Base-by-base conservation (phyloP, 2,113 vertebrate genomes). In the Leucoraja erinaceus region DNA sequence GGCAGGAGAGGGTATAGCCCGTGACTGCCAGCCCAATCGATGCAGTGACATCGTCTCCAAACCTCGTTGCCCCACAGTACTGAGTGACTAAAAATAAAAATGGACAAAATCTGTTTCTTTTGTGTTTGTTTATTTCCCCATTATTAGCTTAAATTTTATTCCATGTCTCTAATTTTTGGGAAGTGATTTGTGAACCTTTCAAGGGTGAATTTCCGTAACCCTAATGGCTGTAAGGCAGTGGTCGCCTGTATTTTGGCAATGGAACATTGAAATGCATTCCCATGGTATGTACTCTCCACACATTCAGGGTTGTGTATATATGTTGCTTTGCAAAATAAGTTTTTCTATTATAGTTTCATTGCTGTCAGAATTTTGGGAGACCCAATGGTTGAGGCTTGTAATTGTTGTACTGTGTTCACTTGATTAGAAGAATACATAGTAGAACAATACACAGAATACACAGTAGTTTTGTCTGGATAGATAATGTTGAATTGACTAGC, bases 221-320 rank as follows among this genome's bases (percentile, higher is more conserved):
- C 16, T 16, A 68, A 68, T 68, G 66, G 66, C 16, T 16, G 16
- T 68, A 68, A 68, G 10, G 66, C 6, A 16, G 66, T 68, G 66
- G 10, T 68, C 66, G 5, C 70, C 14, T 22, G 56, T n/a, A 59
- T 88, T 31, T 18, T 63, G 14, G 28, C 31, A 63, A 66, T 16
- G 83, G 25, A 88, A n/a, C 83, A 88, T 14, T 88, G 25, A 22
- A 88, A 31, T 86, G 56, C 59, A 66, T 88, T 88, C 83, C 59
- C 63, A 16, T 88, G n/a, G 54, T 14, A 63, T 63, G 28, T 88
- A 18, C 25, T 61, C 56, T 5, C 59, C n/a, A 33, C 14, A 63
- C 59, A 66, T 5, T 61, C 9, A 1, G 0, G 56, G 56, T 16
- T 88, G 28, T 66, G 28, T 66, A n/a, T 88, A 6, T 14, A 31